Base-by-base conservation (phyloP, 2,113 vertebrate species). In the Aptenodytes forsteri region DNA sequence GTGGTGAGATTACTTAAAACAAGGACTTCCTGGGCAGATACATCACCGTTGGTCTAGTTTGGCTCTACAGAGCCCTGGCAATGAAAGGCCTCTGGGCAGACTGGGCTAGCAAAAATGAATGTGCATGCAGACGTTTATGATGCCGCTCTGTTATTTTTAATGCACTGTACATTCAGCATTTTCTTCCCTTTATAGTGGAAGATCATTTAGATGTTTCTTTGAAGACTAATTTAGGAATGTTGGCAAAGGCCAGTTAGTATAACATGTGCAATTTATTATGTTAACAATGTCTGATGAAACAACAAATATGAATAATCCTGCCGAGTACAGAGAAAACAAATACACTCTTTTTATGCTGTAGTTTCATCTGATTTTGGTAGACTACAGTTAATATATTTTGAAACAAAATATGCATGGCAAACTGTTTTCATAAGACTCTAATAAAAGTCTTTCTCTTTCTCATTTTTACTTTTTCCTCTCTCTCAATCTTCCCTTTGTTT, bases 181-280 rank as follows among this genome's bases (percentile, higher is more conserved):
- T 96, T 94, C 62, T 80, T 97, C 17, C 29, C 59, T 92, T 95
- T 97, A 93, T 75, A 89, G 90, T 82, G 71, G 82, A 87, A 94
- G 50, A 93, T 58, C 67, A 58, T 86, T 96, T 96, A 78, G 50
- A 81, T 80, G 26, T 80, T 91, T 87, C 93, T 97, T 97, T 96
- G 95, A 97, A 97, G 87, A 67, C 71, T 93, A 90, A 96, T 93
- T 90, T 93, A 93, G 47, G 84, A 97, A 96, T 90, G 75, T 66
- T 96, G 93, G 91, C 91, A 93, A 95, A 81, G 46, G 47, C 65
- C 40, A 85, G 52, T 83, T 88, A 47, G 40, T 70, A 42, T 86
- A 91, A 94, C 95, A 96, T 93, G 56, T 95, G 95, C 78, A 80
- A 94, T 97, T 96, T 96, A 93, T 97, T 96, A 96, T 82, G 67